These are phyloP conservation scores for Sphyrna mokarran DNA, from an alignment of 2,113 vertebrate species.

Conservation along the genomic window DNA sequence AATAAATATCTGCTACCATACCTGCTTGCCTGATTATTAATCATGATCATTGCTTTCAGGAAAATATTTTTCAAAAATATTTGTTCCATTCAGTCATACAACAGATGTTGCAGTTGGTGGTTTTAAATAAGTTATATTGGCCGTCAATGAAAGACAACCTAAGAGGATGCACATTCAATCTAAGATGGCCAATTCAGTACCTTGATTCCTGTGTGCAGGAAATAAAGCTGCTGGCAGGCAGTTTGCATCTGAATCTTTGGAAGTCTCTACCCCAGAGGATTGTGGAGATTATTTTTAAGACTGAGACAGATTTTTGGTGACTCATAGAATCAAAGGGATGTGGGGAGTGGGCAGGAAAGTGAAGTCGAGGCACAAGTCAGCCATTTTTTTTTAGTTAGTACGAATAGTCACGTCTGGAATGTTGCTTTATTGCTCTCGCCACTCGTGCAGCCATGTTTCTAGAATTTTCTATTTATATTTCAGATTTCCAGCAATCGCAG, in stretches of 20 bases:
- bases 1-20: too few species aligned
- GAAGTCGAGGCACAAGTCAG: too few species aligned
- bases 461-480: background rate
- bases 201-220: background rate
- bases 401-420: background rate
- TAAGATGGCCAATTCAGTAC: background rate
- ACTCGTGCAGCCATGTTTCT: background rate
- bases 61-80: too few species aligned
- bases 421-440: background rate
- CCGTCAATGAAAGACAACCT: background rate
- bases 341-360: too few species aligned
- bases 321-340: too few species aligned
- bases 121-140: background rate
- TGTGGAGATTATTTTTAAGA: too few species aligned
- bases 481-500: background rate
- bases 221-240: background rate
- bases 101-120: too few species aligned
- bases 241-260: background rate
- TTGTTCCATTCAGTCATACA: too few species aligned
- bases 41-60: too few species aligned
- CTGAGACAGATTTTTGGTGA: too few species aligned
- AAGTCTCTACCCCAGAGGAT: too few species aligned
- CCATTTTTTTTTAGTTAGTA: background rate
- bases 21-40: too few species aligned
- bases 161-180: background rate